A percentile compares a stretch with the other conserved stretches of the same genome.
phyloP scores from a whole-genome alignment of 2,113 vertebrate genomes.

The Myxocyprinus asiaticus region DNA sequence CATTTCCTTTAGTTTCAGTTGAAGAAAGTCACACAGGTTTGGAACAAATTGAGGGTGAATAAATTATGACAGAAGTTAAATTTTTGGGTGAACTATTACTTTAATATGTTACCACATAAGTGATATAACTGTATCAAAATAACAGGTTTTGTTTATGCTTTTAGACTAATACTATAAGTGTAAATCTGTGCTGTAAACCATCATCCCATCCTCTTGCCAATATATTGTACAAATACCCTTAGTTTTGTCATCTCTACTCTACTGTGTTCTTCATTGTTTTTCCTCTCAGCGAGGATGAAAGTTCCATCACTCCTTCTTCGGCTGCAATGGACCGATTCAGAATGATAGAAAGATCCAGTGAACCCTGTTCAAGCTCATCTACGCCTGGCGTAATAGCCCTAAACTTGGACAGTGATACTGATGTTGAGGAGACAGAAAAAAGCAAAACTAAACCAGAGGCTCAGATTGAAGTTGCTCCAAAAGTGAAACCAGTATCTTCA shows the following conservation, averaged over 20 bases:
- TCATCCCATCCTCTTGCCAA: neutral
- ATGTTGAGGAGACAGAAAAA: constrained; percentile 59
- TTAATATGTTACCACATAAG: too few relatives aligned
- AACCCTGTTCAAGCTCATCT: constrained; percentile 14
- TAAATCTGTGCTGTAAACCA: neutral
- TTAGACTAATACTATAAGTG: neutral
- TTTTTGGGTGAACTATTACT: too few relatives aligned
- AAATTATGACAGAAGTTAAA: too few relatives aligned
- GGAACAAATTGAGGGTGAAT: too few relatives aligned
- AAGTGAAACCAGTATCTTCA: constrained; percentile 26
- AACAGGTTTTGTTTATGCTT: neutral
- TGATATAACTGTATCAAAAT: too few relatives aligned
- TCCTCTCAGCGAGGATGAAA: constrained; percentile 72
- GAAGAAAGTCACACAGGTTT: too few relatives aligned
- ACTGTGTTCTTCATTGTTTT: constrained; percentile 7
- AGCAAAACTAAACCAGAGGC: neutral
- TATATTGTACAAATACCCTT: neutral
- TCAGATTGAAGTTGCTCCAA: constrained; percentile 13
- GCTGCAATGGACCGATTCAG: constrained; percentile 54
- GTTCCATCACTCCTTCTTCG: constrained; percentile 61
- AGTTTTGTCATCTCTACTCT: neutral
- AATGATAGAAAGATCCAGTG: constrained; percentile 53
- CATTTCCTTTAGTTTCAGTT: too few relatives aligned
- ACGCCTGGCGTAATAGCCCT: constrained; percentile 49
- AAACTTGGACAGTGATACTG: constrained; percentile 69